These are phyloP conservation scores for Spondyliosoma cantharus DNA, from an alignment of 2,797 vertebrate species.

Conservation along the genomic window DNA sequence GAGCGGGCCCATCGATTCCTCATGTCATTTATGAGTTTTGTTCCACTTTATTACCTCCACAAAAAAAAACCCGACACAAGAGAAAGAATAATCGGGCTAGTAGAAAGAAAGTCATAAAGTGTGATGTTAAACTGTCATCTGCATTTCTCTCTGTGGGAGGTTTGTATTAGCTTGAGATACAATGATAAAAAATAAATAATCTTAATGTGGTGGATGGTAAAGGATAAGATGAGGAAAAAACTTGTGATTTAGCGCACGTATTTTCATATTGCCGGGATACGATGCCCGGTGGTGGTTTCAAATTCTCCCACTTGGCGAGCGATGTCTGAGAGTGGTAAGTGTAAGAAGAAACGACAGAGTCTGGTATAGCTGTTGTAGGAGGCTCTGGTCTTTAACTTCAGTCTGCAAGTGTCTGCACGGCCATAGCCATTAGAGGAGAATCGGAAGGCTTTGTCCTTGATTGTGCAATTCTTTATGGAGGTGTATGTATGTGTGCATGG, in stretches of 20 bases:
- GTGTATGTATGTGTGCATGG: slow-evolving; percentile 11
- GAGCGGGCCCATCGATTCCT: slow-evolving; percentile 47
- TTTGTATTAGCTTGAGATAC: slow-evolving; percentile 36
- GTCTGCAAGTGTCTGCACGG: slow-evolving; percentile 40
- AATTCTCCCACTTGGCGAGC: slow-evolving; percentile 18
- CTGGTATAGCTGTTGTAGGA: slow-evolving; percentile 26
- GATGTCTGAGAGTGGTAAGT: slow-evolving; percentile 20
- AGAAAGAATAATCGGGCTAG: slow-evolving; percentile 18
- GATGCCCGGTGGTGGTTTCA: slow-evolving; percentile 1
- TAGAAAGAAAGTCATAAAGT: slow-evolving; percentile 28
- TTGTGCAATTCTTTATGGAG: slow-evolving; percentile 38
- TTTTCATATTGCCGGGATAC: background rate
- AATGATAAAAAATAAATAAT: slow-evolving; percentile 41
- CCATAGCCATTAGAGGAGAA: slow-evolving; percentile 36
- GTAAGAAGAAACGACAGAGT: slow-evolving; percentile 23
- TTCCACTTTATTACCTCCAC: slow-evolving; percentile 28
- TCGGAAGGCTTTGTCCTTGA: slow-evolving; percentile 46
- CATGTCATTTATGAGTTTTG: slow-evolving; percentile 39
- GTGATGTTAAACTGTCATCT: slow-evolving; percentile 37
- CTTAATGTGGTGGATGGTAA: slow-evolving; percentile 27
- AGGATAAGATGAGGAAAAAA: background rate
- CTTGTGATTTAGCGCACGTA: slow-evolving; percentile 28
- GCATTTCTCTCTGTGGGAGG: slow-evolving; percentile 13
- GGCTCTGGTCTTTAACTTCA: slow-evolving; percentile 52
- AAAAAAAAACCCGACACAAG: slow-evolving; percentile 14